These are phyloP conservation scores for Lasaia peninsularis DNA, from an alignment of 1,140 invertebrate species.

Conservation along the genomic window DNA sequence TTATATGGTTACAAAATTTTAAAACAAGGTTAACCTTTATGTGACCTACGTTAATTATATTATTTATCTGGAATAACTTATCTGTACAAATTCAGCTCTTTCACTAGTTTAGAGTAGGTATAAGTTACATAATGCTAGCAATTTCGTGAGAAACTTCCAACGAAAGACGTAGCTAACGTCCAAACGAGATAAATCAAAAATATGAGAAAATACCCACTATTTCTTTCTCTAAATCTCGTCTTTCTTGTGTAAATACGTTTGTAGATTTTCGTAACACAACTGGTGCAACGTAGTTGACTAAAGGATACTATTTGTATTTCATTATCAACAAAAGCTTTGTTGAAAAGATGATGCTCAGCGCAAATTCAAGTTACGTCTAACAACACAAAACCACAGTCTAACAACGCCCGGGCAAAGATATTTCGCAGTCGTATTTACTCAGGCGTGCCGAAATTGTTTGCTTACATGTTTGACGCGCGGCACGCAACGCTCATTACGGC, in stretches of 20 bases:
- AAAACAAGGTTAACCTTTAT: too few relatives aligned
- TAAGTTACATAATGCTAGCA: too few relatives aligned
- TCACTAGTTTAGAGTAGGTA: too few relatives aligned
- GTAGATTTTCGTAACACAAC: constrained; percentile 52
- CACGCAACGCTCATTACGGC: constrained; percentile 74
- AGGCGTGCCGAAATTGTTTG: constrained; percentile 76
- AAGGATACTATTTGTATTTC: constrained; percentile 72
- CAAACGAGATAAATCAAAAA: constrained; percentile 3
- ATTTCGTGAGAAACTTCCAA: too few relatives aligned
- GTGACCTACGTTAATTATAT: too few relatives aligned
- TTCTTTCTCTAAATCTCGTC: constrained; percentile 29
- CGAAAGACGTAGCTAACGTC: too few relatives aligned
- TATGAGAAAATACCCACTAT: constrained; percentile 32
- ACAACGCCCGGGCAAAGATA: constrained; percentile 63
- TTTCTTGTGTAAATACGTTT: constrained; percentile 42
- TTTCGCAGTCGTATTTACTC: constrained; percentile 74
- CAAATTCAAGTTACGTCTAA: constrained; percentile 60
- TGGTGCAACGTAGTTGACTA: constrained; percentile 53
- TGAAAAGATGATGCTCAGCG: constrained; percentile 66
- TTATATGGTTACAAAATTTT: too few relatives aligned
- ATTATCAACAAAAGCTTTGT: constrained; percentile 71
- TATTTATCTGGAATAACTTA: too few relatives aligned
- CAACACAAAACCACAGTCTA: constrained; percentile 57
- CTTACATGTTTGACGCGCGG: constrained; percentile 74
- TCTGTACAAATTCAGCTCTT: too few relatives aligned